A percentile compares a stretch with the other conserved stretches of the same genome.
Evolutionary conservation across 2,797 vertebrate species (phyloP).

Genomic region (Macropus fuliginosus): DNA sequence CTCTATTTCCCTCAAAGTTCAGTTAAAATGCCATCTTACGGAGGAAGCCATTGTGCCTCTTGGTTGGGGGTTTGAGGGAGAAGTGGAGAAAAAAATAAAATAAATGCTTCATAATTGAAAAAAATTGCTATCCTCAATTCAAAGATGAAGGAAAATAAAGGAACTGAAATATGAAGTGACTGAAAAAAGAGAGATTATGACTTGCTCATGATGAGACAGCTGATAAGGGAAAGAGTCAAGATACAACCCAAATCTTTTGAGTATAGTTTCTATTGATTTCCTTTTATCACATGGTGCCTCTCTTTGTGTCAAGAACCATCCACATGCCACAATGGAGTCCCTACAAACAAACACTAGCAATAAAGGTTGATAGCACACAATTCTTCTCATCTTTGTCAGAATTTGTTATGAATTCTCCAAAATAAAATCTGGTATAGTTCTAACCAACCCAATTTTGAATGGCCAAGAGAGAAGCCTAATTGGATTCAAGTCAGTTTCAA

Average conservation of each 20-base stretch:
- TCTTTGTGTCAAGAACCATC: not conserved
- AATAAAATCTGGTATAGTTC: not conserved
- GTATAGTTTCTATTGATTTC: not conserved
- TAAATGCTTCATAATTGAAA: not conserved
- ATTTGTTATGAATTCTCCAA: not conserved
- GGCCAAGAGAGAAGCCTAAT: not conserved
- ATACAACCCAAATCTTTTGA: not conserved
- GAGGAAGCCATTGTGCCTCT: not conserved
- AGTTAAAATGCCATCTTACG: not conserved
- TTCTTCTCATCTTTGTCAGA: not conserved
- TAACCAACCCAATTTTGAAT: not conserved
- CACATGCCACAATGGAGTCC: not conserved
- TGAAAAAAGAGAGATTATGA: not conserved
- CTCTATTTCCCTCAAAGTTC: not conserved
- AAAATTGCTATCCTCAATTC: not conserved
- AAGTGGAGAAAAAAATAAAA: not conserved
- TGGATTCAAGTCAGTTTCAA: not conserved
- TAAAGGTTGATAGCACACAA: not conserved
- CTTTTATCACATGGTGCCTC: not conserved
- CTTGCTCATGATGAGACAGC: not conserved
- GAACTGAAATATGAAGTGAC: not conserved
- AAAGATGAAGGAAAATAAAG: not conserved
- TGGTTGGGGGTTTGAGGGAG: not conserved
- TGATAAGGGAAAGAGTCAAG: not conserved
- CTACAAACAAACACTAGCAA: not conserved